A percentile compares a stretch with the other conserved stretches of the same genome.
phyloP scores from a whole-genome alignment of 2,888 invertebrate species.

The Pocota personata region DNA sequence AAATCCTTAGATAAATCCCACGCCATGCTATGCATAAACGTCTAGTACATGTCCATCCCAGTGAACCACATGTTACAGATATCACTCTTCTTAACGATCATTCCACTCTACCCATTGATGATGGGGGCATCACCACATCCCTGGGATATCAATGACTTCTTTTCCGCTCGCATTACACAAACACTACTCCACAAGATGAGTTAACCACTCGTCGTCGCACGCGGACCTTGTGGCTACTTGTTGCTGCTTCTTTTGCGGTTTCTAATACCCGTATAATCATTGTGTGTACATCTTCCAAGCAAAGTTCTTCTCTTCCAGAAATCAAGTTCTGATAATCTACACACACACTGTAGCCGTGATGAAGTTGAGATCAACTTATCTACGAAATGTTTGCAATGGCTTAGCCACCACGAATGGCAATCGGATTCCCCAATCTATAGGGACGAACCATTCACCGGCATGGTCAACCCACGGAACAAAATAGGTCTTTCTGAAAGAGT shows the following conservation, averaged over 20 bases:
- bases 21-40: constrained; percentile 17
- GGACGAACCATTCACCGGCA: constrained; percentile 36
- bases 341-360: constrained; percentile 32
- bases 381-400: constrained; percentile 57
- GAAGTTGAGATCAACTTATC: constrained; percentile 63
- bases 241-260: constrained; percentile 64
- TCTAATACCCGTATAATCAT: constrained; percentile 54
- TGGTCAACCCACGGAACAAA: neutral
- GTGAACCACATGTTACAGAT: constrained; percentile 58
- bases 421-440: constrained; percentile 35
- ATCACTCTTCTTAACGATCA: constrained; percentile 49
- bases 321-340: constrained; percentile 67
- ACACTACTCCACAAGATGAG: constrained; percentile 24
- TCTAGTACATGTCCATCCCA: constrained; percentile 35
- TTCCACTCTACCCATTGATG: constrained; percentile 38
- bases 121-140: constrained; percentile 61
- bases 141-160: constrained; percentile 59
- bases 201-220: constrained; percentile 67
- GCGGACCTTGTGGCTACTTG: constrained; percentile 68
- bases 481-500: constrained; percentile 65
- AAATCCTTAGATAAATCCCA: neutral
- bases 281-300: constrained; percentile 10
- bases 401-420: constrained; percentile 33
- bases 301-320: constrained; percentile 22
- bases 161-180: constrained; percentile 46